Conservation (phyloP, 2,797 vertebrate genomes). For the Manis crassicaudata region DNA sequence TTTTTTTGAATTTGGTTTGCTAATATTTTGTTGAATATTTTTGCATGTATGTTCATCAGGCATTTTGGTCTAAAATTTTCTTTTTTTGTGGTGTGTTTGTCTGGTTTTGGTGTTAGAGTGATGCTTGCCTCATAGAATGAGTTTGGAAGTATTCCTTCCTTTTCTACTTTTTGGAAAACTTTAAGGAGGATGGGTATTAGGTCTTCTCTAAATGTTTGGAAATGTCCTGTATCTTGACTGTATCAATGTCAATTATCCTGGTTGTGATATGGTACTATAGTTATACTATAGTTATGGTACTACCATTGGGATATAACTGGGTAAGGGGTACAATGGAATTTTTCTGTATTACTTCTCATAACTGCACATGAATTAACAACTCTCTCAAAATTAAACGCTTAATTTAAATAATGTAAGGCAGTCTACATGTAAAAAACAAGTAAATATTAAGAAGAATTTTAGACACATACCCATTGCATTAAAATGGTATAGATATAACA, state of each 20-base stretch:
- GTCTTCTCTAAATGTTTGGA: not conserved
- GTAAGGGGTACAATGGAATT: not conserved
- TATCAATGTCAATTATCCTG: not conserved
- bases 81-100: too few relatives aligned
- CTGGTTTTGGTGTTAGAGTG: too few relatives aligned
- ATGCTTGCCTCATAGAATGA: too few relatives aligned
- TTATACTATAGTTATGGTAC: not conserved
- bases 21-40: too few relatives aligned
- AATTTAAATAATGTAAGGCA: not conserved
- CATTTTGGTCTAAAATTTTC: too few relatives aligned
- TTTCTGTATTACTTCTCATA: conserved; percentile 7
- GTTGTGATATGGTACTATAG: not conserved
- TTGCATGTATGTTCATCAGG: too few relatives aligned
- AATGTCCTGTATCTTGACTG: not conserved
- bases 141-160: too few relatives aligned
- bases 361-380: not conserved
- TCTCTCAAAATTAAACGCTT: not conserved
- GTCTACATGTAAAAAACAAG: not conserved
- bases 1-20: too few relatives aligned
- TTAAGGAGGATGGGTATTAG: too few relatives aligned
- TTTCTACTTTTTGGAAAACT: too few relatives aligned
- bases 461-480: not conserved
- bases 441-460: not conserved
- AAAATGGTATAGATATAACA: not conserved
- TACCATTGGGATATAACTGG: not conserved